phyloP scores from a whole-genome alignment of 1,140 invertebrate genomes.

The Zaprionus gabonicus region DNA sequence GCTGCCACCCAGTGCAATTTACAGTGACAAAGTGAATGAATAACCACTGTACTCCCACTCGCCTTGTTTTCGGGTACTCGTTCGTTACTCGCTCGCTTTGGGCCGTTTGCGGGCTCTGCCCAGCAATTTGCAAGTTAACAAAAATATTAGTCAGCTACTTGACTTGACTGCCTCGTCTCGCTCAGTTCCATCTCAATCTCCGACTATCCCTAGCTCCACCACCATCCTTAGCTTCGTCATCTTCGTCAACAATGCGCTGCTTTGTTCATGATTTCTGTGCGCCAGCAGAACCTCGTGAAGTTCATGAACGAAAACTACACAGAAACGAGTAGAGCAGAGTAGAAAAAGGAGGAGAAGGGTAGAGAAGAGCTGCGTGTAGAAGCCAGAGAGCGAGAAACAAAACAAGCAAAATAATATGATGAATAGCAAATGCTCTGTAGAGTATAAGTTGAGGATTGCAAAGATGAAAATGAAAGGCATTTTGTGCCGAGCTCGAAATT shows the following conservation, averaged over 20 bases:
- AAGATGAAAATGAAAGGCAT: too few species aligned
- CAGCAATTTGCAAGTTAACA: conserved; percentile 55
- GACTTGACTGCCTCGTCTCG: conserved; percentile 24
- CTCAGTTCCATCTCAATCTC: conserved; percentile 32
- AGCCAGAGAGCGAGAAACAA: conserved; percentile 43
- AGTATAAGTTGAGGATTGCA: background rate
- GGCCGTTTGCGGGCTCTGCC: conserved; percentile 17
- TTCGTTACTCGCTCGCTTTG: background rate
- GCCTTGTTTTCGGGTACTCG: background rate
- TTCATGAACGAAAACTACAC: conserved; percentile 64
- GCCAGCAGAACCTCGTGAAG: conserved; percentile 47
- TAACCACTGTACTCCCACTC: conserved; percentile 1
- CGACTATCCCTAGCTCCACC: background rate
- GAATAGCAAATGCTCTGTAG: conserved; percentile 27
- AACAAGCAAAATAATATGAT: conserved; percentile 18
- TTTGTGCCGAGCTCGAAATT: too few species aligned
- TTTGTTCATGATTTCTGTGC: conserved; percentile 54
- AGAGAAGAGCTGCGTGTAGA: background rate
- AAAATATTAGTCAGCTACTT: conserved; percentile 72
- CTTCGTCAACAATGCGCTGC: conserved; percentile 58
- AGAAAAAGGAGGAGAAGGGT: background rate
- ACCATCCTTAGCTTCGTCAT: conserved; percentile 9
- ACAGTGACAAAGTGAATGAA: conserved; percentile 16
- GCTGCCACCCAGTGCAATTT: conserved; percentile 44
- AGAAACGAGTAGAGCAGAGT: conserved; percentile 7